Evolutionary conservation across 2,113 vertebrate species (phyloP).

Genomic region (Hyla sarda): DNA sequence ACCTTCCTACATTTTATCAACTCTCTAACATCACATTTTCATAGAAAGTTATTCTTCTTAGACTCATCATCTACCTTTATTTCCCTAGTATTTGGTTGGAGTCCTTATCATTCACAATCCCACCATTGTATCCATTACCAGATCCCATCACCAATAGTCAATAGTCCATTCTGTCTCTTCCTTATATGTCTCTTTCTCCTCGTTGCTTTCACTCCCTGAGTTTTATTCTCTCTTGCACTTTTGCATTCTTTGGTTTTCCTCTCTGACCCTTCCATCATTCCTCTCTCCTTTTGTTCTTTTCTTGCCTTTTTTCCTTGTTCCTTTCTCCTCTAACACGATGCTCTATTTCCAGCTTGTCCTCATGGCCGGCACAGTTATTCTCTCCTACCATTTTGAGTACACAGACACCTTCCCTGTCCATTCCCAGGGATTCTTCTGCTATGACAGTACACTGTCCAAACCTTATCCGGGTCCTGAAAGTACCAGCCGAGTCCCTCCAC

Average conservation of each 20-base stretch:
- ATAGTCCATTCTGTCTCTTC: not conserved
- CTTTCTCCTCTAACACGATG: constrained; percentile 62
- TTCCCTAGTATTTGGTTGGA: constrained; percentile 4
- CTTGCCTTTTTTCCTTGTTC: constrained; percentile 18
- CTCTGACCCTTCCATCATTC: not conserved
- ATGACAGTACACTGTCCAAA: constrained; percentile 84
- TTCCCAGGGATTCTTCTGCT: constrained; percentile 91
- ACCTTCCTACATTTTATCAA: not conserved
- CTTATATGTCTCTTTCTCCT: not conserved
- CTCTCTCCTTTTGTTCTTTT: too few relatives aligned
- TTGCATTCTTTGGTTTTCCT: not conserved
- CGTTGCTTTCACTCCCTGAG: too few relatives aligned
- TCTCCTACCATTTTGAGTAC: constrained; percentile 92
- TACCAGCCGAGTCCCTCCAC: constrained; percentile 81
- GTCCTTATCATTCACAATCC: not conserved
- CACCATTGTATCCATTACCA: not conserved
- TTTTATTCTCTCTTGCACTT: not conserved
- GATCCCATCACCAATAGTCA: too few relatives aligned
- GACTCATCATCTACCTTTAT: constrained; percentile 14
- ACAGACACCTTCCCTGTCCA: constrained; percentile 91
- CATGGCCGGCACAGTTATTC: constrained; percentile 85
- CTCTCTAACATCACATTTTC: not conserved
- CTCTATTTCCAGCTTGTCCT: constrained; percentile 81
- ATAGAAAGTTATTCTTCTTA: not conserved
- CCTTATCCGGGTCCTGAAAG: constrained; percentile 88